phyloP scores from a whole-genome alignment of 2,113 vertebrate genomes.

The Erythrocercus mccallii region DNA sequence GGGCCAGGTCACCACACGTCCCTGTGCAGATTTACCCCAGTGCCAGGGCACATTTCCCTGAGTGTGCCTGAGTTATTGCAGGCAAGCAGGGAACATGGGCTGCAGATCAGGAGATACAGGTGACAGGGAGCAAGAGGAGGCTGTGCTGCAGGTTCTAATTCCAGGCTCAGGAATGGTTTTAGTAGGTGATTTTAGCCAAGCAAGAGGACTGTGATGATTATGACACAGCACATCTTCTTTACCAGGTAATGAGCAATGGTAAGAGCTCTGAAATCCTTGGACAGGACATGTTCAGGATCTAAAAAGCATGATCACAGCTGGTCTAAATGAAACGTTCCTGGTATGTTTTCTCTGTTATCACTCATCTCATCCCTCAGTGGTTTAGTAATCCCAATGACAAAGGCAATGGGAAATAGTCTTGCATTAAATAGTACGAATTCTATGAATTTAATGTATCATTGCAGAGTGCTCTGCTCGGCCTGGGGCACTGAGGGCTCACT shows the following conservation, averaged over 20 bases:
- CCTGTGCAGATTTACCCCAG: neutral
- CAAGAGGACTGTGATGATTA: neutral
- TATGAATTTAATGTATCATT: neutral
- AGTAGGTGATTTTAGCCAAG: neutral
- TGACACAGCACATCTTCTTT: neutral
- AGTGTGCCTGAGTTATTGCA: neutral
- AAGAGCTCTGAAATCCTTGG: neutral
- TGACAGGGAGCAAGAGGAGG: neutral
- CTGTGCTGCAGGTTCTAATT: neutral
- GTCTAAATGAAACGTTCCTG: neutral
- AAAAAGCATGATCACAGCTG: neutral
- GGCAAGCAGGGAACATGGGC: neutral
- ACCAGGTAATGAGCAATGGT: neutral
- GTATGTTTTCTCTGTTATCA: neutral
- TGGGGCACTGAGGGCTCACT: neutral
- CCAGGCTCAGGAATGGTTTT: neutral
- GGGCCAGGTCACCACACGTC: neutral
- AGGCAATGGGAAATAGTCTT: neutral
- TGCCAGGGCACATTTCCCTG: neutral
- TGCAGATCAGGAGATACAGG: neutral
- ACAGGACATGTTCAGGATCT: neutral
- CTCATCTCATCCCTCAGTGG: neutral
- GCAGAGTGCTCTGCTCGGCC: neutral
- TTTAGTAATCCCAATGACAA: neutral
- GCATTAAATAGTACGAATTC: neutral